Evolutionary conservation across 64 coral and sea anemone species (phyloP), one percentile per base, ranked within the genome.

Genomic region (Platygyra sinensis): DNA sequence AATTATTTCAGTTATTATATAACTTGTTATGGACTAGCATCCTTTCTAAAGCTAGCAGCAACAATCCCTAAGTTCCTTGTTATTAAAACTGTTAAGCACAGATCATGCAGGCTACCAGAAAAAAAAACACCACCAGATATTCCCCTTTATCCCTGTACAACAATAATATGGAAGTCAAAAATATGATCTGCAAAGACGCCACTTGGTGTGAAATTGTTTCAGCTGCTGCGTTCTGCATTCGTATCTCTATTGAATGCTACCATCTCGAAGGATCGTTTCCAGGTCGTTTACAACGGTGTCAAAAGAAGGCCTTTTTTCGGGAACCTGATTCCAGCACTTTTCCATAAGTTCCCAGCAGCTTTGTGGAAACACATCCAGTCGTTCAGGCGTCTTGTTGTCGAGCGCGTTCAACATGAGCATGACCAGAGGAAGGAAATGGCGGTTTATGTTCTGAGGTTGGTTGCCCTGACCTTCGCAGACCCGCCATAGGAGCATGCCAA

Each of bases 381-480:
- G 72, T 52, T 93, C 91, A 20, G 91, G 91, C 14, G 72, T 93
- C 52, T 83, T 80, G 63, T 93, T 80, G 4, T 93, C 91, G 15
- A 87, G 18, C 17, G 91, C 86, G 61, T 93, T 93, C 22, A 88
- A 25, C 61, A 89, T 79, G 6, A 93, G 78, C 91, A 93, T 93
- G 0, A 93, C 72, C 22, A 93, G 36, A 25, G 91, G 91, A 0
- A 89, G 72, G n/a, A 83, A 72, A 73, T 77, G 74, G 46, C 80
- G 65, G 25, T 74, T 39, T 22, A 93, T 59, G 31, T 93, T 93
- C 25, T 80, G 11, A 16, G 91, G 91, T 33, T 88, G 86, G 55
- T 93, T 93, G 62, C 91, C 91, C 60, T 88, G 46, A 10, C 91
- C 91, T 52, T 93, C 91, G 28, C 91, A 93, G 7, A 93, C 86